Evolutionary conservation across 2,113 vertebrate genomes (phyloP).

Genomic region (Barnardius zonarius): DNA sequence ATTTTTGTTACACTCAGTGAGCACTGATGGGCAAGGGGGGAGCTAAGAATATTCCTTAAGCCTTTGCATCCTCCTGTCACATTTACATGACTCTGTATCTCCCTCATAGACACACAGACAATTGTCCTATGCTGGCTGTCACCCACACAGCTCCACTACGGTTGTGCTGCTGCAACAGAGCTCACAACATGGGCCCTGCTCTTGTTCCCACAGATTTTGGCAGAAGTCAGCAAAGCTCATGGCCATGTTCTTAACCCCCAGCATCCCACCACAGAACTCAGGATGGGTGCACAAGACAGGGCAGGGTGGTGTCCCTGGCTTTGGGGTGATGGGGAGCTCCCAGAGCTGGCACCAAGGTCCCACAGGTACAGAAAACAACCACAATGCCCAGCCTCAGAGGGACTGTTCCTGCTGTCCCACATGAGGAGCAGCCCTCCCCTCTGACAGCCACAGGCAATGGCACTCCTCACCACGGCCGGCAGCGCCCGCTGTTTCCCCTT

Average conservation of each 20-base stretch:
- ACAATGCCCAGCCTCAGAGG: background rate
- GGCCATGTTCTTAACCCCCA: background rate
- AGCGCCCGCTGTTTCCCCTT: slow-evolving; percentile 41
- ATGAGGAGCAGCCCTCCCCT: background rate
- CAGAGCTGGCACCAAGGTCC: background rate
- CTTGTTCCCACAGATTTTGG: background rate
- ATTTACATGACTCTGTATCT: background rate
- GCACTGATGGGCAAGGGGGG: background rate
- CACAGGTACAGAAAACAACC: background rate
- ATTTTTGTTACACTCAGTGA: slow-evolving; percentile 23
- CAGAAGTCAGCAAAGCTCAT: background rate
- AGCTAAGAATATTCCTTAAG: slow-evolving; percentile 38
- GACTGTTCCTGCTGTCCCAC: background rate
- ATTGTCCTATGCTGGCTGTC: background rate
- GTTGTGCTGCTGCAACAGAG: background rate
- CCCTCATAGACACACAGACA: background rate
- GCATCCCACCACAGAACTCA: background rate
- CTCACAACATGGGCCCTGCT: accelerated
- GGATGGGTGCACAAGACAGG: background rate
- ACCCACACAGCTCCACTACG: background rate
- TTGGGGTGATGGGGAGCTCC: background rate
- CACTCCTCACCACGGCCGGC: background rate
- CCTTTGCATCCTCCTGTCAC: slow-evolving; percentile 37
- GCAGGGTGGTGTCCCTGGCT: background rate
- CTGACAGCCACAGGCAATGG: background rate